These are phyloP conservation scores for Oplegnathus fasciatus DNA, from an alignment of 2,113 vertebrate species.

Conservation along the genomic window DNA sequence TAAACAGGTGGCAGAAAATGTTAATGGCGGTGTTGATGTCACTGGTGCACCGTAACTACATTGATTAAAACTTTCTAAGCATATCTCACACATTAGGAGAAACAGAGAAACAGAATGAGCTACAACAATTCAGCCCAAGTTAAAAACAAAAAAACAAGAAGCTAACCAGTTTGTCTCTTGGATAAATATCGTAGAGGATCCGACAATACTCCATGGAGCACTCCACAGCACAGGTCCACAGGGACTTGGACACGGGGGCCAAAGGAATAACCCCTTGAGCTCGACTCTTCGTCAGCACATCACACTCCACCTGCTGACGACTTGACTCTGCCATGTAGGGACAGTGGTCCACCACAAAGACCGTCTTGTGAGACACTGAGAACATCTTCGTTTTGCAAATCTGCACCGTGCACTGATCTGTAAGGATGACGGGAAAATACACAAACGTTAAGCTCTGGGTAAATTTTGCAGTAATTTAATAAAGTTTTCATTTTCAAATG, in stretches of 20 bases:
- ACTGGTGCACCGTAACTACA: neutral
- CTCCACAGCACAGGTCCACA: slow-evolving; percentile 98
- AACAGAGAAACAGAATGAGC: neutral
- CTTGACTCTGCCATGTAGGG: slow-evolving; percentile 98
- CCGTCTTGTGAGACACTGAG: slow-evolving; percentile 97
- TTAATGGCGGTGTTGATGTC: neutral
- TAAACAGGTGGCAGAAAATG: neutral
- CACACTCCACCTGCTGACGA: slow-evolving; percentile 97
- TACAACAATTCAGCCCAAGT: neutral
- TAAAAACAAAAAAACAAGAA: neutral
- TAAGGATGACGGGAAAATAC: neutral
- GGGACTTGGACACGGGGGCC: slow-evolving; percentile 95
- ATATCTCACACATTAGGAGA: neutral
- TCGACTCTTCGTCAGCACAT: slow-evolving; percentile 96
- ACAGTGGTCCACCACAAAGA: slow-evolving; percentile 98
- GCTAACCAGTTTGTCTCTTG: slow-evolving; percentile 93
- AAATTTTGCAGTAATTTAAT: neutral
- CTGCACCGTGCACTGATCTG: slow-evolving; percentile 13
- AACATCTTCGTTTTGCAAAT: slow-evolving; percentile 92
- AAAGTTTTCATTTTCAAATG: neutral
- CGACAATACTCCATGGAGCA: slow-evolving; percentile 99
- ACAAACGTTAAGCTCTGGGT: neutral
- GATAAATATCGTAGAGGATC: slow-evolving; percentile 97
- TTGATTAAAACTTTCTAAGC: neutral
- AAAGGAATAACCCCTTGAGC: slow-evolving; percentile 96